A percentile compares a stretch with the other conserved stretches of the same genome.
phyloP scores from a whole-genome alignment of 2,113 vertebrate genomes.

The Saguinus imperator region DNA sequence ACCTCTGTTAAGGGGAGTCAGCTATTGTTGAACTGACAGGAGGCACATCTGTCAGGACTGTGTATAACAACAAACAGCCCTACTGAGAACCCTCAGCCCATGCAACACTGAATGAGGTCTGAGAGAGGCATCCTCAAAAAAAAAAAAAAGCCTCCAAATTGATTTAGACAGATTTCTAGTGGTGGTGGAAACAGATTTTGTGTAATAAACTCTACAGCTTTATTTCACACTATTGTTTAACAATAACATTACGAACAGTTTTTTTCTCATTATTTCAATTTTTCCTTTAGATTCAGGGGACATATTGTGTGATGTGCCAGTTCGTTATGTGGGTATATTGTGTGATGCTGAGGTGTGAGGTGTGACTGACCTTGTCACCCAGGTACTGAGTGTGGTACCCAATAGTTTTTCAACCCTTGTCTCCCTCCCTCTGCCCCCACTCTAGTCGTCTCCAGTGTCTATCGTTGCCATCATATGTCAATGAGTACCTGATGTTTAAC shows the following conservation, averaged over 20 bases:
- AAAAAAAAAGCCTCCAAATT: neutral
- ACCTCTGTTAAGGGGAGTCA: neutral
- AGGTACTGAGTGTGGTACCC: too few relatives aligned
- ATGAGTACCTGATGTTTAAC: too few relatives aligned
- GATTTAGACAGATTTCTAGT: neutral
- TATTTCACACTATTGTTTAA: neutral
- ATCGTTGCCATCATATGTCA: too few relatives aligned
- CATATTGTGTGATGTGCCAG: too few relatives aligned
- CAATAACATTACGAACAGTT: neutral
- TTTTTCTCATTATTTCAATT: neutral
- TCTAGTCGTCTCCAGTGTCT: too few relatives aligned
- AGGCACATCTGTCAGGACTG: neutral
- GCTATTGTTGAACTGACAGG: fast-evolving
- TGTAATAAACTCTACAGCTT: neutral
- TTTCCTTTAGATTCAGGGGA: too few relatives aligned
- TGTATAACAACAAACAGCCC: neutral
- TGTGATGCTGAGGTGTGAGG: too few relatives aligned
- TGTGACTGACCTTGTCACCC: too few relatives aligned
- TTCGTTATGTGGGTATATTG: too few relatives aligned
- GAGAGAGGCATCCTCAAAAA: neutral
- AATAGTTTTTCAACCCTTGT: too few relatives aligned
- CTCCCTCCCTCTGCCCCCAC: too few relatives aligned
- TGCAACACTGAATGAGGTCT: neutral
- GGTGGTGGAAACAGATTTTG: neutral
- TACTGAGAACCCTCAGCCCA: neutral